Conservation (phyloP, 2,888 invertebrate genomes). For the Harpalus rufipes region DNA sequence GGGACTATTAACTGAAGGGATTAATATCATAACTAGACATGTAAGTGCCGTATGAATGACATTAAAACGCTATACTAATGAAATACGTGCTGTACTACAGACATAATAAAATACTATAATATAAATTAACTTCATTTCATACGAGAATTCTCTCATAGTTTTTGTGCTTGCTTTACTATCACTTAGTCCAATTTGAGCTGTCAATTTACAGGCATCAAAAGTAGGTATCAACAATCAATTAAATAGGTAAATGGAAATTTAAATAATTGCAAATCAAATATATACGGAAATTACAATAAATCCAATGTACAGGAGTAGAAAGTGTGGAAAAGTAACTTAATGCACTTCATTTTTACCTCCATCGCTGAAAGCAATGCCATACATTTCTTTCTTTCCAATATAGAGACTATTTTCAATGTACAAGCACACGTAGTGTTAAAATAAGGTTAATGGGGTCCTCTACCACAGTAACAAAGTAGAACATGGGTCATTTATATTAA, state of each 20-base stretch:
- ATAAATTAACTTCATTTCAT: conserved; percentile 21
- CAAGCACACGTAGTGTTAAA: neutral
- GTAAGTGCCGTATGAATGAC: conserved; percentile 15
- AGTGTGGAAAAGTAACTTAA: conserved; percentile 52
- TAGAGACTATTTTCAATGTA: neutral
- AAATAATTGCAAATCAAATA: conserved; percentile 61
- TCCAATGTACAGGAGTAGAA: conserved; percentile 52
- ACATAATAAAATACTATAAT: conserved; percentile 11
- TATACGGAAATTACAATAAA: conserved; percentile 61
- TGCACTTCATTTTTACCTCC: conserved; percentile 18
- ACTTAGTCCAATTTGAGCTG: conserved; percentile 30
- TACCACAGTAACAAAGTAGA: too few species aligned
- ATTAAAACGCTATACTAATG: conserved; percentile 37
- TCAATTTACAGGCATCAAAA: conserved; percentile 19
- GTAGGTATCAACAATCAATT: conserved; percentile 35
- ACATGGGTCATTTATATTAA: too few species aligned
- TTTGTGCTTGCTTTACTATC: conserved; percentile 8
- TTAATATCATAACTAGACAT: conserved; percentile 31
- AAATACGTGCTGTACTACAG: conserved; percentile 13
- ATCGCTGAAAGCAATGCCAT: conserved; percentile 12
- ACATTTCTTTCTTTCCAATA: neutral
- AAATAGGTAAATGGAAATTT: conserved; percentile 58
- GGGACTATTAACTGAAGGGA: conserved; percentile 32
- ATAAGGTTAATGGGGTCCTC: too few species aligned
- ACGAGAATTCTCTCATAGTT: neutral